A percentile compares a stretch with the other conserved stretches of the same genome.
phyloP scores from a whole-genome alignment of 2,888 invertebrate species.

The Drosophila eohydei region DNA sequence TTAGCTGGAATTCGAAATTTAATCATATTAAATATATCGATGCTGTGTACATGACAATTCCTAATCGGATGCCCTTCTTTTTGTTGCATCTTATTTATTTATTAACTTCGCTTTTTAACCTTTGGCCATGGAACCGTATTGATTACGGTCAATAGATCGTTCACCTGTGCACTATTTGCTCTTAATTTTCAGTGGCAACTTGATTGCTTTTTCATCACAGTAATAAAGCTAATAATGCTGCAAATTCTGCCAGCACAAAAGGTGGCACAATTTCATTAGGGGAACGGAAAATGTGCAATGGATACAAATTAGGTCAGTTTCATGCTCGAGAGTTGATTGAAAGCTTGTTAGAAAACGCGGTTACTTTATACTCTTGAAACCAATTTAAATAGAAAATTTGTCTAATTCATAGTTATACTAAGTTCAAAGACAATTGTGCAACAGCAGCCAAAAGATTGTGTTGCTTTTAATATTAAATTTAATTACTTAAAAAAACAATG shows the following conservation, averaged over 20 bases:
- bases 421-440: neutral
- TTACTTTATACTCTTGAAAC: neutral
- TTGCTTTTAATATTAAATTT: neutral
- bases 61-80: neutral
- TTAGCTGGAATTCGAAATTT: no score
- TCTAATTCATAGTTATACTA: neutral
- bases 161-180: neutral
- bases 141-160: neutral
- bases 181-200: neutral
- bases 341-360: neutral
- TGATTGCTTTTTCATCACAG: slow-evolving; percentile 5
- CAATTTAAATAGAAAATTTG: neutral
- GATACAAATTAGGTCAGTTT: slow-evolving; percentile 1
- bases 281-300: neutral
- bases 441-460: neutral
- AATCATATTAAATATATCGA: no score
- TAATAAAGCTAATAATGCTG: slow-evolving; percentile 8
- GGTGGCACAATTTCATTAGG: neutral
- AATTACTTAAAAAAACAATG: neutral
- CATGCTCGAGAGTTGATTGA: neutral
- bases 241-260: neutral
- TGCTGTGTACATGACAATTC: neutral
- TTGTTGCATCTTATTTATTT: neutral
- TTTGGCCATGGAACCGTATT: neutral
- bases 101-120: neutral